Evolutionary conservation across 2,888 invertebrate species (phyloP), one percentile per base, ranked within the genome.

Genomic region (Campoletis raptor): DNA sequence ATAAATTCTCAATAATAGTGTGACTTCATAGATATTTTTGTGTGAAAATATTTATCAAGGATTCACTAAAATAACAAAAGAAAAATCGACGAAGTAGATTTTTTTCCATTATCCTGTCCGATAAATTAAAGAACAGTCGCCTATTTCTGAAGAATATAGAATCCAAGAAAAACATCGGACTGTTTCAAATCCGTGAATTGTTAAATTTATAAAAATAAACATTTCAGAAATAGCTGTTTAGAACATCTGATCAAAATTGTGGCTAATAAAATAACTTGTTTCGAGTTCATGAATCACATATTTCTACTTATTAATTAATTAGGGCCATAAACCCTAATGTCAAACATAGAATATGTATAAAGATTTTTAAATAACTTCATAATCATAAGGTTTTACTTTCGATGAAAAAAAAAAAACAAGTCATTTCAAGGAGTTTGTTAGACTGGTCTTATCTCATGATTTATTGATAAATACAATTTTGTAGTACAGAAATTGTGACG

Each of bases 171-270:
- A 52, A 15, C 12, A 7, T 54, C n/a, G n/a, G 52, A n/a, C 52
- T n/a, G 52, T 54, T n/a, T 54, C 52, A 54, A 54, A 54, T 54
- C n/a, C 8, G n/a, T 54, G n/a, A 54, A n/a, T 54, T 54, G n/a
- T 21, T 7, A 8, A 54, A 54, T n/a, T 54, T n/a, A 21, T 54
- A 9, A 54, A 54, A 54, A 54, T n/a, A 54, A 54, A 21, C 52
- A n/a, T 54, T 54, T 54, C n/a, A 54, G 7, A 54, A 54, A 54
- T 54, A 8, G n/a, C 52, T 8, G n/a, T 21, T 8, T n/a, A n/a
- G 52, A 54, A 54, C 52, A n/a, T 54, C 52, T 54, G 52, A 54
- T 54, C 52, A 8, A n/a, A 7, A 54, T 54, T 54, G n/a, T 54
- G 52, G 24, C 48, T 52, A 52, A 52, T 52, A 52, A 52, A 52